These are phyloP conservation scores for Thymelicus lineola DNA, from an alignment of 2,888 invertebrate genomes.

Conservation along the genomic window DNA sequence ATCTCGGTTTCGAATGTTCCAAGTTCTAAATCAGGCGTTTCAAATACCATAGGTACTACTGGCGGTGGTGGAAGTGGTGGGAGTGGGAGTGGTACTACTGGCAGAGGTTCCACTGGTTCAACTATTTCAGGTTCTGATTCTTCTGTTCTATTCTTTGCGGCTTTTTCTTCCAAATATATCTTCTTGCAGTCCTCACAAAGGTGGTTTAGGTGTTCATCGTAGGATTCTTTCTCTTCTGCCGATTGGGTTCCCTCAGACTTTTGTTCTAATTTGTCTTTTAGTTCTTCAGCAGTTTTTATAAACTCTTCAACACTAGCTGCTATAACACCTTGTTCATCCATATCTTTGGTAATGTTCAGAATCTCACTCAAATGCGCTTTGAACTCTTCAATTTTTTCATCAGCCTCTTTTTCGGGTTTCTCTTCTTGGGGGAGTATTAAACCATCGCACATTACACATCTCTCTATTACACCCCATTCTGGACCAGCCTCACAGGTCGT, in stretches of 20 bases:
- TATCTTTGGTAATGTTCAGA: conserved; percentile 47
- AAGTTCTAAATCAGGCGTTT: conserved; percentile 46
- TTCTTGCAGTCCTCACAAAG: conserved; percentile 45
- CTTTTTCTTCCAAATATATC: conserved; percentile 40
- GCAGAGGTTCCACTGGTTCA: background rate
- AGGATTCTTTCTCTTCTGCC: conserved; percentile 34
- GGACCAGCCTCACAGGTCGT: conserved; percentile 16
- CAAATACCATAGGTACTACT: background rate
- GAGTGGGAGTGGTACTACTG: background rate
- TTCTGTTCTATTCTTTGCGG: conserved; percentile 6
- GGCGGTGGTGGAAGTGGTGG: background rate
- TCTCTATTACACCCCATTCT: conserved; percentile 30
- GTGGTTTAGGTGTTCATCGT: conserved; percentile 38
- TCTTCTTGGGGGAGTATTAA: conserved; percentile 28
- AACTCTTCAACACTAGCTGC: conserved; percentile 48
- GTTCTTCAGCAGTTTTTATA: conserved; percentile 47
- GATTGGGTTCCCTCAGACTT: conserved; percentile 27
- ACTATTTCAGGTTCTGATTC: conserved; percentile 3
- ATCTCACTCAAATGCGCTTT: conserved; percentile 49
- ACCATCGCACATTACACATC: conserved; percentile 43
- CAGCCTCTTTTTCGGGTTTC: conserved; percentile 32
- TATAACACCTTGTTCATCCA: conserved; percentile 45
- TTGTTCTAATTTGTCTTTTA: conserved; percentile 45
- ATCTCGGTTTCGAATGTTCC: conserved; percentile 53
- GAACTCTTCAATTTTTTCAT: conserved; percentile 46